These are phyloP conservation scores for Geotrupes spiniger DNA, from an alignment of 2,888 invertebrate species.

Conservation along the genomic window DNA sequence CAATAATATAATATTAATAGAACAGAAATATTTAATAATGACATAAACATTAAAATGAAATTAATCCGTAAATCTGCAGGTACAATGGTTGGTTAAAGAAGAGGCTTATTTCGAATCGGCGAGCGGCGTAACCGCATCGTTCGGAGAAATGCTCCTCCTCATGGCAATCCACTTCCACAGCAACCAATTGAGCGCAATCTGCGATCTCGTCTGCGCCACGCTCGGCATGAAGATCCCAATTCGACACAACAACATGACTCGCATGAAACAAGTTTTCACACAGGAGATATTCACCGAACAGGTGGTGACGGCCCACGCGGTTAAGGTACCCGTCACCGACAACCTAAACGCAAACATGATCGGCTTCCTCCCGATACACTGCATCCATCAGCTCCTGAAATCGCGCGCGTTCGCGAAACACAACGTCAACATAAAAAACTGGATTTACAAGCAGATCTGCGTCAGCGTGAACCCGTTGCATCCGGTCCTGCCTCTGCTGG, in stretches of 20 bases:
- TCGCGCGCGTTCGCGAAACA: conserved; percentile 94
- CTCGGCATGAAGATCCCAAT: conserved; percentile 93
- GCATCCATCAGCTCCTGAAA: conserved; percentile 92
- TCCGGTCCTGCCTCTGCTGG: conserved; percentile 86
- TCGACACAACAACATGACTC: conserved; percentile 79
- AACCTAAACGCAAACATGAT: conserved; percentile 84
- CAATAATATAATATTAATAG: not conserved
- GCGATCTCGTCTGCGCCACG: conserved; percentile 90
- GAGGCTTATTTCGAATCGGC: conserved; percentile 86
- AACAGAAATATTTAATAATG: not conserved
- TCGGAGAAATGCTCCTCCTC: conserved; percentile 92
- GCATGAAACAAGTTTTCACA: conserved; percentile 91
- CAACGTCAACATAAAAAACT: conserved; percentile 92
- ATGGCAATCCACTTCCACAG: conserved; percentile 98
- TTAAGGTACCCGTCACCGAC: conserved; percentile 91
- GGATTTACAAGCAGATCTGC: conserved; percentile 94
- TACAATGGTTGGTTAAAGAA: conserved; percentile 88
- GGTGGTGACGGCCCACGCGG: conserved; percentile 93
- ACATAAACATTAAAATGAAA: conserved; percentile 2
- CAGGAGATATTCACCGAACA: conserved; percentile 97
- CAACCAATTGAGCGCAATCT: conserved; percentile 88
- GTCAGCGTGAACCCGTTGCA: conserved; percentile 87
- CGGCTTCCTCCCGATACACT: conserved; percentile 93
- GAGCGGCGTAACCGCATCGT: conserved; percentile 82
- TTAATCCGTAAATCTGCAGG: conserved; percentile 27